These are phyloP conservation scores for Nymphalis io DNA, from an alignment of 1,140 invertebrate species.

Conservation along the genomic window DNA sequence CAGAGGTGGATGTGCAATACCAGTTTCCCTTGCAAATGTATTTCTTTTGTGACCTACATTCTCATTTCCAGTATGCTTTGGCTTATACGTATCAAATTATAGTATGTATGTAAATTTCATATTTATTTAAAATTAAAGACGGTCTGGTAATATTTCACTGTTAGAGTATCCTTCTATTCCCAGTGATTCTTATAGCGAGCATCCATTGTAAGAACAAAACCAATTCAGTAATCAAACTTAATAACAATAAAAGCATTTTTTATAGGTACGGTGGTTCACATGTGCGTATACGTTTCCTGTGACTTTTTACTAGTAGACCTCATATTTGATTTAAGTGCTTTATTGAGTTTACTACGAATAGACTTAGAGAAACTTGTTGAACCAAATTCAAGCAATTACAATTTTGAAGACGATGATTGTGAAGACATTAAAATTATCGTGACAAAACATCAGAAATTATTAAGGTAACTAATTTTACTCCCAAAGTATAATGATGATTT, in stretches of 20 bases:
- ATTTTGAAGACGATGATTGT: constrained; percentile 30
- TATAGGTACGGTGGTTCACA: constrained; percentile 37
- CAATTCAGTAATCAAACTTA: too few relatives aligned
- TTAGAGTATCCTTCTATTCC: too few relatives aligned
- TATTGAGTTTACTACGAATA: constrained; percentile 44
- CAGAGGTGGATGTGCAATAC: constrained; percentile 17
- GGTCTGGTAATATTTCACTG: not conserved
- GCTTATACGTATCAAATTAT: constrained; percentile 11
- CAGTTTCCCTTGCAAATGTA: constrained; percentile 34
- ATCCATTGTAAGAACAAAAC: too few relatives aligned
- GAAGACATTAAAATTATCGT: constrained; percentile 43
- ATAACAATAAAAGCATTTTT: too few relatives aligned
- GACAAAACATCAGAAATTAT: constrained; percentile 45
- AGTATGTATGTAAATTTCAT: constrained; percentile 35
- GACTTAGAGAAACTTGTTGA: constrained; percentile 39
- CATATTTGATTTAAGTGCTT: constrained; percentile 41
- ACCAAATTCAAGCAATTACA: not conserved
- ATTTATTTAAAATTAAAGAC: not conserved
- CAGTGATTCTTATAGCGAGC: too few relatives aligned
- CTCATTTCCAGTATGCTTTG: constrained; percentile 33
- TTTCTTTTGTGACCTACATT: constrained; percentile 29
- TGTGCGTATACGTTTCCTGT: constrained; percentile 45
- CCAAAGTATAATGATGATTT: too few relatives aligned
- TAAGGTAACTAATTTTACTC: constrained; percentile 34
- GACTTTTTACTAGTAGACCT: constrained; percentile 46